Evolutionary conservation across 2,113 vertebrate genomes (phyloP).

Genomic region (Notiomystis cincta): DNA sequence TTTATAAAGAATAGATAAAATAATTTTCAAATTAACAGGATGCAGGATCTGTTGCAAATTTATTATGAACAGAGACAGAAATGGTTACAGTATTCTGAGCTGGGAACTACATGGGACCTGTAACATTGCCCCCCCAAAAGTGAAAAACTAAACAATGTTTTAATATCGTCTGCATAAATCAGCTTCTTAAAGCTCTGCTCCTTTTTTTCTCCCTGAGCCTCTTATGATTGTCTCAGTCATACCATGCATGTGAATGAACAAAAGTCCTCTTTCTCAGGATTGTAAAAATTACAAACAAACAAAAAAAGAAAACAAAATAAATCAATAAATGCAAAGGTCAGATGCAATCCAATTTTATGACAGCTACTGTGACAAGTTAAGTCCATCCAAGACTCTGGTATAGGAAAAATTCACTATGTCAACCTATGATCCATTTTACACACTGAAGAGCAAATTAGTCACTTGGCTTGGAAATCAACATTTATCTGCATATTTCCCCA

Average conservation of each 20-base stretch:
- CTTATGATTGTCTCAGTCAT: neutral
- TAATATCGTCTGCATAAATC: neutral
- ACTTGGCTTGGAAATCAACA: conserved; percentile 5
- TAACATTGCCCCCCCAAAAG: neutral
- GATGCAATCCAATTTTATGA: neutral
- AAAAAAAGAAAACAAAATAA: neutral
- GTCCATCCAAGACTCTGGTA: neutral
- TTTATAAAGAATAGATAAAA: neutral
- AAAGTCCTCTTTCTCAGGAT: neutral
- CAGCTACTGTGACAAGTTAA: neutral
- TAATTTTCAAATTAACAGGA: neutral
- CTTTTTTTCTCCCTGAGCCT: neutral
- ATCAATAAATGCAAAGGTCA: neutral
- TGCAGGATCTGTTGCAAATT: neutral
- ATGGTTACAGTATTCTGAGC: neutral
- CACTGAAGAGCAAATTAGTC: neutral
- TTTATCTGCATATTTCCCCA: neutral
- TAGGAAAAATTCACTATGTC: neutral
- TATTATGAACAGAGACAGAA: neutral
- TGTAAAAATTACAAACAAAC: neutral
- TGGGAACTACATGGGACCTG: neutral
- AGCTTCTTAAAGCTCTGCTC: neutral
- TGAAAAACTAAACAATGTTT: neutral
- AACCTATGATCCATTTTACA: neutral
- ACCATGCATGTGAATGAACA: neutral